These are phyloP conservation scores for Apamea monoglypha DNA, from an alignment of 2,888 invertebrate genomes.

Conservation along the genomic window DNA sequence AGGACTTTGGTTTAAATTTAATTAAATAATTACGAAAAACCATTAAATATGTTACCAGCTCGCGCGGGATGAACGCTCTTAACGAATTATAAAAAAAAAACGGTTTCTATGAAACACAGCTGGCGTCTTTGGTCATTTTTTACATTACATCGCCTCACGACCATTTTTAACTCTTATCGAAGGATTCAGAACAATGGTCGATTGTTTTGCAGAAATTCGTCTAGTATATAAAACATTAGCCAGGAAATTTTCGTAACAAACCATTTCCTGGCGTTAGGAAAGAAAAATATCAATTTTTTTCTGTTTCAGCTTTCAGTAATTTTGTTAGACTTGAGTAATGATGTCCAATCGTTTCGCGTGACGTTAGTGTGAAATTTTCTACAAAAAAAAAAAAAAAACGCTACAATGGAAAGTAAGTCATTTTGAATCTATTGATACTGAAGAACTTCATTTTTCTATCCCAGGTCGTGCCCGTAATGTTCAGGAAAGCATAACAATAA, in stretches of 20 bases:
- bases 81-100: slow-evolving; percentile 2
- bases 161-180: slow-evolving; percentile 75
- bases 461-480: background rate
- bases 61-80: background rate
- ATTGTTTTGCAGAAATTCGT: slow-evolving; percentile 78
- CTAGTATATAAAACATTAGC: slow-evolving; percentile 83
- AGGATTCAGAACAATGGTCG: slow-evolving; percentile 80
- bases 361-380: slow-evolving; percentile 50
- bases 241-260: slow-evolving; percentile 70
- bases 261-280: slow-evolving; percentile 64
- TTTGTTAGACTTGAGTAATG: slow-evolving; percentile 57
- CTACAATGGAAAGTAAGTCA: slow-evolving; percentile 65
- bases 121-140: slow-evolving; percentile 56
- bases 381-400: slow-evolving; percentile 1
- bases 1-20: background rate
- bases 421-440: slow-evolving; percentile 11
- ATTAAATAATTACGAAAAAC: background rate
- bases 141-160: slow-evolving; percentile 50
- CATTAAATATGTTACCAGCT: background rate
- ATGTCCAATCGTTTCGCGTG: slow-evolving; percentile 51
- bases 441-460: background rate
- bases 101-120: slow-evolving; percentile 40
- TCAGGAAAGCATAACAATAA: background rate
- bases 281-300: slow-evolving; percentile 69
- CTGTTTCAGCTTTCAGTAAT: slow-evolving; percentile 67